Conservation (phyloP, 2,797 vertebrate genomes). For the Danio tinwini region DNA sequence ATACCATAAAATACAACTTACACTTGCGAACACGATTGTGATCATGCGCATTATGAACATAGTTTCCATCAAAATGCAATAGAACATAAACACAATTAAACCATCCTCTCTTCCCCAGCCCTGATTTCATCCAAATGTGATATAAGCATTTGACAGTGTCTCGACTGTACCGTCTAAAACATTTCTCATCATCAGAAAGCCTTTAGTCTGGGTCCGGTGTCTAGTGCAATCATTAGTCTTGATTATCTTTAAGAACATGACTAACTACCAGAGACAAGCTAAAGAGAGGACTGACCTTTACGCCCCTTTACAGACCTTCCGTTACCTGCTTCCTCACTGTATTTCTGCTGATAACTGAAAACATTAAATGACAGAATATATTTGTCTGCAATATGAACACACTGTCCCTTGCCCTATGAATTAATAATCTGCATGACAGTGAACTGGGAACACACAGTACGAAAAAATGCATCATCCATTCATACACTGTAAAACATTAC, state of each 20-base stretch:
- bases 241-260: constrained; percentile 43
- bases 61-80: not conserved
- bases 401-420: not conserved
- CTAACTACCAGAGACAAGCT: constrained; percentile 33
- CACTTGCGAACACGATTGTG: not conserved
- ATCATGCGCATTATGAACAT: not conserved
- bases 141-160: constrained; percentile 14
- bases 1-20: not conserved
- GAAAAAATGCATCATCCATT: not conserved
- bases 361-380: not conserved
- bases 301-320: constrained; percentile 24
- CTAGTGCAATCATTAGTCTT: constrained; percentile 34
- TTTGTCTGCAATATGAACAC: constrained; percentile 17
- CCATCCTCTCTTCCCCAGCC: not conserved
- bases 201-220: constrained; percentile 27
- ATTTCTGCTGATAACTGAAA: not conserved
- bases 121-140: constrained; percentile 17
- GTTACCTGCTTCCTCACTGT: constrained; percentile 69
- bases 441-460: not conserved
- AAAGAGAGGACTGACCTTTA: constrained; percentile 49
- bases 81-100: too few species aligned
- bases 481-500: too few species aligned
- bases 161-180: not conserved
- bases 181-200: constrained; percentile 29
- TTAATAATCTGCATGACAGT: constrained; percentile 23